Base-by-base conservation (phyloP, 2,797 vertebrate genomes). In the Chiroxiphia lanceolata region DNA sequence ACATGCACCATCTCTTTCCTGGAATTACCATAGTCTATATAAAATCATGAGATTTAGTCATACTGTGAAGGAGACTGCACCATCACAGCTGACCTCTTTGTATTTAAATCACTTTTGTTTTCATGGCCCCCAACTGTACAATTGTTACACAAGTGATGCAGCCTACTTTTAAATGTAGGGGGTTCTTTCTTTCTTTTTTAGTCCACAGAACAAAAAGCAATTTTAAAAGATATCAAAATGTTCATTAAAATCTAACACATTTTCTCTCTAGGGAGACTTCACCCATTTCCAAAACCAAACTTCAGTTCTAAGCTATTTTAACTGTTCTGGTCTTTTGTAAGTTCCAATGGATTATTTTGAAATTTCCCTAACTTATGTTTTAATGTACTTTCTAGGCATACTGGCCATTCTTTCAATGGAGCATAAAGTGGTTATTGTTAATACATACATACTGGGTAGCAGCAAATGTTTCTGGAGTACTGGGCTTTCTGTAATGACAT, bases 391-490 rank as follows among this genome's bases (percentile, higher is more conserved):
- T 87, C 90, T 91, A 70, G 59, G 34, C 59, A 0, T 53, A 80
- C 59, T 93, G 87, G 79, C 38, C 69, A 95, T 95, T 96, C 94
- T 96, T 95, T 92, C 79, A 86, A 84, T 61, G 67, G 76, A 95
- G 42, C 22, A 97, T 97, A 97, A 96, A 96, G 96, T 95, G 75
- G 85, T 86, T 94, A 96, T 96, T 97, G 96, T 97, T 94, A 89
- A 93, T 87, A 95, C 94, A 95, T 76, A 78, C 90, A 86, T 79
- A 27, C 72, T 94, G 93, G 54, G 59, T 25, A 93, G 79, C 91
- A 93, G 95, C 90, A 94, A 96, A 95, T 86, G 92, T 92, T 97
- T 96, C 96, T 96, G 82, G 80, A 91, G 92, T 74, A 94, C 79
- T 95, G 72, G 44, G 82, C 69, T 94, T 95, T 94, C 94, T 95